These are phyloP conservation scores for Lasioglossum figueresi DNA, from an alignment of 2,888 invertebrate genomes.

Conservation along the genomic window DNA sequence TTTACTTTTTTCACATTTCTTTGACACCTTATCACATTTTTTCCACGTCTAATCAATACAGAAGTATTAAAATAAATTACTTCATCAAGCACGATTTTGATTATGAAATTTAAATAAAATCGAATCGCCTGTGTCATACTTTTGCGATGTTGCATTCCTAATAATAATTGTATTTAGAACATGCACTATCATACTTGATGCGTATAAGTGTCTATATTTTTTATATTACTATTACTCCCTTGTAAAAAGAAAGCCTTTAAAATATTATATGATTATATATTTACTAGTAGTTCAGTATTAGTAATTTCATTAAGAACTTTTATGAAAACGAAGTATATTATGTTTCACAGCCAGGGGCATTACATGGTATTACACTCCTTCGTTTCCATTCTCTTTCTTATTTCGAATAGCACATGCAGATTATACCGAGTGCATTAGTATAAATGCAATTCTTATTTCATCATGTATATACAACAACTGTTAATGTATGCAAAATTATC, in stretches of 20 bases:
- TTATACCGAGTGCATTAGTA: constrained; percentile 33
- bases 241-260: constrained; percentile 35
- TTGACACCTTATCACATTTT: constrained; percentile 11
- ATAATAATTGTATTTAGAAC: constrained; percentile 37
- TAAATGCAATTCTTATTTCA: constrained; percentile 33
- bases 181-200: constrained; percentile 26
- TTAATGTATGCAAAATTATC: constrained; percentile 40
- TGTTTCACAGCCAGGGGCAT: constrained; percentile 35
- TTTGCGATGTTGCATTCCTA: constrained; percentile 23
- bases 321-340: constrained; percentile 19
- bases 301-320: constrained; percentile 18
- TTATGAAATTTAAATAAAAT: constrained; percentile 34
- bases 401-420: constrained; percentile 28
- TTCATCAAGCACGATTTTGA: constrained; percentile 24
- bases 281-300: constrained; percentile 22
- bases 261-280: constrained; percentile 37
- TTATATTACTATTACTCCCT: constrained; percentile 23
- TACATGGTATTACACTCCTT: constrained; percentile 42
- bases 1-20: constrained; percentile 23
- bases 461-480: constrained; percentile 32
- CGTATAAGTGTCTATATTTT: constrained; percentile 35
- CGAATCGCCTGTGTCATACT: constrained; percentile 20
- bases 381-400: constrained; percentile 33
- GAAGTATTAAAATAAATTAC: constrained; percentile 28
- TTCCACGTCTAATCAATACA: constrained; percentile 4